phyloP scores from a whole-genome alignment of 2,888 invertebrate genomes.

The Brachyopa scutellaris region DNA sequence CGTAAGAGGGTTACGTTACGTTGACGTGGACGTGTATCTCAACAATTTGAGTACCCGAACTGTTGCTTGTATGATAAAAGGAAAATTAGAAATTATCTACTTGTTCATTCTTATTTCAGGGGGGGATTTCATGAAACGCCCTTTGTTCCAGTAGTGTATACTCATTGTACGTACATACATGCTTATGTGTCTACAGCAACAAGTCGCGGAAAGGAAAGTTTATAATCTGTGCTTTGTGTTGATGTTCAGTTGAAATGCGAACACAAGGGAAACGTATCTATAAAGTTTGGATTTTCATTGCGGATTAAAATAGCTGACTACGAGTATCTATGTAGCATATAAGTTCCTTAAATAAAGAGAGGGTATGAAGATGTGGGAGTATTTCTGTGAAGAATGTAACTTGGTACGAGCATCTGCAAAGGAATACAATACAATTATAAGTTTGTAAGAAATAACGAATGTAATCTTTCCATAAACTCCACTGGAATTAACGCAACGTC shows the following conservation, averaged over 20 bases:
- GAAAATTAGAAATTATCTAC: conserved; percentile 12
- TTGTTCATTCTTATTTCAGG: conserved; percentile 8
- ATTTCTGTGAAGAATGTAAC: not conserved
- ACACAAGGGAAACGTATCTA: conserved; percentile 6
- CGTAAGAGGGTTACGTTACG: conserved; percentile 45
- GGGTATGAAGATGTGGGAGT: not conserved
- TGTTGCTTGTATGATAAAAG: not conserved
- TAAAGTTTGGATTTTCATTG: conserved; percentile 13
- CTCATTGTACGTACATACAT: not conserved
- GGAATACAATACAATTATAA: not conserved
- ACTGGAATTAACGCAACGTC: not conserved
- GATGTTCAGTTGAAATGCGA: conserved; percentile 15
- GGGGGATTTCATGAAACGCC: conserved; percentile 40
- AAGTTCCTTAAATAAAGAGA: too few species aligned
- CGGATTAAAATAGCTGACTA: not conserved
- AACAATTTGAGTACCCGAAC: not conserved
- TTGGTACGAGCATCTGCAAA: too few species aligned
- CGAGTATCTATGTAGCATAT: too few species aligned
- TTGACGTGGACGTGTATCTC: too few species aligned
- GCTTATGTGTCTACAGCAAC: conserved; percentile 35
- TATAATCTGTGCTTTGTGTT: conserved; percentile 40
- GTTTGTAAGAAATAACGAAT: not conserved
- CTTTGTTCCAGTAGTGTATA: not conserved
- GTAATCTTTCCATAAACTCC: not conserved
- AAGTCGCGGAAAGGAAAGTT: conserved; percentile 53